phyloP scores from a whole-genome alignment of 2,888 invertebrate species.

The Salticus scenicus region DNA sequence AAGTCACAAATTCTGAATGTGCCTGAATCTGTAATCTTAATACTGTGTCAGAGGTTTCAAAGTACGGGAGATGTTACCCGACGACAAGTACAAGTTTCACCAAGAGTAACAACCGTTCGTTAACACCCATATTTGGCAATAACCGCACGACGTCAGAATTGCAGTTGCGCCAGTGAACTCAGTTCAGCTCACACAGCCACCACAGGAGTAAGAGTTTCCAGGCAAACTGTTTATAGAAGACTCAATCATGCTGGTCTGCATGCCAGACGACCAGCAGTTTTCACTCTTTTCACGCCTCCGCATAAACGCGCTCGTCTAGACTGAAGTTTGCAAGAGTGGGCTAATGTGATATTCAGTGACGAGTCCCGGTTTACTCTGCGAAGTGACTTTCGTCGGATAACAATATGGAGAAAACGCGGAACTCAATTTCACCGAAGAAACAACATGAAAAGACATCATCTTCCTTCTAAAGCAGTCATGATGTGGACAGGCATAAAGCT shows the following conservation, averaged over 20 bases:
- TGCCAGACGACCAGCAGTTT: slow-evolving; percentile 3
- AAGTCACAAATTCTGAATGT: neutral
- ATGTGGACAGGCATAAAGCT: neutral
- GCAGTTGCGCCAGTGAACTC: neutral
- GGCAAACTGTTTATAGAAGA: slow-evolving; percentile 5
- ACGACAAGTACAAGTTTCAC: neutral
- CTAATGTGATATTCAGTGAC: slow-evolving; percentile 10
- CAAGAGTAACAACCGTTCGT: neutral
- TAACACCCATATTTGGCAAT: neutral
- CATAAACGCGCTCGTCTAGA: neutral
- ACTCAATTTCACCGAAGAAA: neutral
- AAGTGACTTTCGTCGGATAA: neutral
- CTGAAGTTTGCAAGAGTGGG: neutral
- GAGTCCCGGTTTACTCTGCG: neutral
- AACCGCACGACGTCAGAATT: neutral
- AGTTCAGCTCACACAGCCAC: neutral
- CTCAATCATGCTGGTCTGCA: neutral
- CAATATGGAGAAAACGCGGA: neutral
- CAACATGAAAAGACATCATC: slow-evolving; percentile 1
- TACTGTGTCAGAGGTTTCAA: slow-evolving; percentile 16
- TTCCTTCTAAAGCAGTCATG: neutral
- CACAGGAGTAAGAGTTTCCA: neutral
- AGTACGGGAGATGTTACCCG: neutral
- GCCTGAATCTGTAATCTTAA: neutral
- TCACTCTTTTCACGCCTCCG: neutral